Base-by-base conservation (phyloP, 2,888 invertebrate species). In the Plagodis dolabraria region DNA sequence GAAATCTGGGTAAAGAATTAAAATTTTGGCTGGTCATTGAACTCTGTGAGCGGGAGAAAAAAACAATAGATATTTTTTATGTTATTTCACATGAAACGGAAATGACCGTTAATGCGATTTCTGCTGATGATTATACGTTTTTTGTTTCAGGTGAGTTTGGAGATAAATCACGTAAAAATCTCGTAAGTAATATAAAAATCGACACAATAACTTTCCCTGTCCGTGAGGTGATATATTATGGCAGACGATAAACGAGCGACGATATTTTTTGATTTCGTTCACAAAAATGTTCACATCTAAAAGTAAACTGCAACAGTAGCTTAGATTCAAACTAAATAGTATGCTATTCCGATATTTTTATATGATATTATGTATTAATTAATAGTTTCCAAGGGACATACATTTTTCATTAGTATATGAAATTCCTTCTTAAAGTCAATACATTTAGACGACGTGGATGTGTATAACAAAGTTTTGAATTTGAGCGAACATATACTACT, bases 11-110 rank as follows among this genome's bases (percentile, higher is more conserved):
- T 83, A 80, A 76, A 72, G 83, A 80, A 82, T 85, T 85, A 84
- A 88, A 83, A 90, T 83, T 82, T 85, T 85, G 85, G 87, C 70
- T 86, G 91, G 89, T 83, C 92, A 65, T 88, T 92, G 83, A 89
- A 83, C 92, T 75, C 61, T 38, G 48, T 6, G 49, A 49, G 53
- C 55, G 40, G 49, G 34, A 68, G 71, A 72, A 64, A 74, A 71
- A 60, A 63, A 80, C 80, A 80, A 79, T 77, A 68, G 75, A 61
- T 65, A 52, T 73, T 68, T 75, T 76, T 77, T 70, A 60, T 67
- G 64, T 70, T 69, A 71, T 69, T 66, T 69, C 70, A 69, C 67
- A 70, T 65, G 57, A 64, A 60, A 57, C 56, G 50, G 60, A 63
- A 63, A 44, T 36, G 45, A 74, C 72, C 72, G 73, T 75, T 74